Evolutionary conservation across 2,797 vertebrate genomes (phyloP).

Genomic region (Craterocephalus amniculus): DNA sequence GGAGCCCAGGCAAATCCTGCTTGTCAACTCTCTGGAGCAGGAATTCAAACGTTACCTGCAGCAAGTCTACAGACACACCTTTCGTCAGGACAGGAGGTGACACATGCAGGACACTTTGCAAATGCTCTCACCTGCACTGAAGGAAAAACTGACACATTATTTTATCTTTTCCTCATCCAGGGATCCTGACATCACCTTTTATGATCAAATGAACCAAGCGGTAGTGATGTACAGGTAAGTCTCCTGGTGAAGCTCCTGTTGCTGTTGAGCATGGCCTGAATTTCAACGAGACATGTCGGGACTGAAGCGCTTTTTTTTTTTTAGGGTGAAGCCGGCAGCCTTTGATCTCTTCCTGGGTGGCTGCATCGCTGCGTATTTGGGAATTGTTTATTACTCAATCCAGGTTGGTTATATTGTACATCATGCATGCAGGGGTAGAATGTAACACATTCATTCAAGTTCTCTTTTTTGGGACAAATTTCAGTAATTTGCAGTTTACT

Average conservation of each 20-base stretch:
- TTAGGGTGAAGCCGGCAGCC: slow-evolving; percentile 87
- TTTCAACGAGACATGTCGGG: slow-evolving; percentile 1
- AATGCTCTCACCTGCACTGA: not conserved
- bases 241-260: not conserved
- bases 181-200: slow-evolving; percentile 86
- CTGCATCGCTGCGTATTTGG: slow-evolving; percentile 85
- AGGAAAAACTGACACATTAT: not conserved
- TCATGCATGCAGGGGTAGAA: not conserved
- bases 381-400: slow-evolving; percentile 80
- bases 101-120: not conserved
- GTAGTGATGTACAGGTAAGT: slow-evolving; percentile 86
- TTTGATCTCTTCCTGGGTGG: slow-evolving; percentile 87
- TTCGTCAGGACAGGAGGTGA: slow-evolving; percentile 83
- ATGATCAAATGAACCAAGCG: slow-evolving; percentile 85
- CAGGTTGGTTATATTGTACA: slow-evolving; percentile 70
- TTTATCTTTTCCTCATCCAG: slow-evolving; percentile 59
- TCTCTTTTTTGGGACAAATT: not conserved
- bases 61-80: slow-evolving; percentile 83
- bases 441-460: not conserved
- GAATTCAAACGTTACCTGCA: slow-evolving; percentile 82
- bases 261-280: not conserved
- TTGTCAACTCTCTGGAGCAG: slow-evolving; percentile 83
- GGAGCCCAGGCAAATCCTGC: slow-evolving; percentile 75
- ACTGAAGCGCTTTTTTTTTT: slow-evolving; percentile 15
- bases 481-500: not conserved